Percentiles rank a stretch among this genome's conserved stretches.
These are phyloP conservation scores for Camelus dromedarius DNA, from an alignment of 2,113 vertebrate species.

Conservation along the genomic window DNA sequence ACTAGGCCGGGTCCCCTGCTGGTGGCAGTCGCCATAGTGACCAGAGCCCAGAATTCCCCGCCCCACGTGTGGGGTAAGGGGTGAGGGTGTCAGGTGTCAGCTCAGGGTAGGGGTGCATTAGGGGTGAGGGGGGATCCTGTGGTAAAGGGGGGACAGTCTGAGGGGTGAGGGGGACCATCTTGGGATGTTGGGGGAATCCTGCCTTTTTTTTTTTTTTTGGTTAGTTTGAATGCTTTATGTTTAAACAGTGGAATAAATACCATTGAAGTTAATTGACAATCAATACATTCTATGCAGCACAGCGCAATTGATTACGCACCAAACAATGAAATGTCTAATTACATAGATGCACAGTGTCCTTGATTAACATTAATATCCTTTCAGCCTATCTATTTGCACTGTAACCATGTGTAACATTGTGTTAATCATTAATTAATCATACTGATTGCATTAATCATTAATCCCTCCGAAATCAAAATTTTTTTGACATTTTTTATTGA, in stretches of 20 bases:
- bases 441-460: constrained; percentile 1
- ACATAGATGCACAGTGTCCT: constrained; percentile 13
- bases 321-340: background rate
- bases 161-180: too few relatives aligned
- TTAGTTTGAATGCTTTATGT: constrained; percentile 56
- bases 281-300: background rate
- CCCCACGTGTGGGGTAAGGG: too few relatives aligned
- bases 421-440: background rate
- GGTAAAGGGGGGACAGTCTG: too few relatives aligned
- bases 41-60: too few relatives aligned
- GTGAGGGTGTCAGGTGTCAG: too few relatives aligned
- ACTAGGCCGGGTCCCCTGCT: too few relatives aligned
- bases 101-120: too few relatives aligned
- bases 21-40: too few relatives aligned
- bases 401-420: background rate
- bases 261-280: constrained; percentile 50
- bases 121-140: too few relatives aligned
- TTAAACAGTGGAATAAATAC: constrained; percentile 37
- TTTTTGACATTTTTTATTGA: too few relatives aligned
- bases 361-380: background rate
- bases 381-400: background rate
- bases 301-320: background rate
- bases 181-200: too few relatives aligned
- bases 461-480: background rate
- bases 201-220: background rate